Percentiles rank a stretch among this genome's conserved stretches.
phyloP scores from a whole-genome alignment of 2,113 vertebrate species.

The Cochlearius cochlearius region DNA sequence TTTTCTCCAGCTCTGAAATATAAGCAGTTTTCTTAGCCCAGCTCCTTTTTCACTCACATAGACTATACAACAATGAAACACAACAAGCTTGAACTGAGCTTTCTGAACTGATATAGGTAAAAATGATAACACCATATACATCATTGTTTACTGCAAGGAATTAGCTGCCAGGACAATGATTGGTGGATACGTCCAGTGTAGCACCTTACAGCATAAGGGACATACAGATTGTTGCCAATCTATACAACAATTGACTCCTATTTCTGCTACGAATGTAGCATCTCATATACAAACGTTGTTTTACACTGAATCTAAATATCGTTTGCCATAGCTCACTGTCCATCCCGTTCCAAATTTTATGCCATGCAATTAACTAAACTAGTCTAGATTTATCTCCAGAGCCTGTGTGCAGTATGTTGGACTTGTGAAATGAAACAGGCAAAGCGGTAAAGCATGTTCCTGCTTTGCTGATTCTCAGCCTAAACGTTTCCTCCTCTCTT shows the following conservation, averaged over 20 bases:
- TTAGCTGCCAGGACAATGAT: background rate
- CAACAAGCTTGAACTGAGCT: background rate
- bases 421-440: background rate
- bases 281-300: background rate
- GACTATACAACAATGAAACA: background rate
- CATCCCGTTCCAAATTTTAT: background rate
- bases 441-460: background rate
- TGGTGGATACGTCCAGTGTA: background rate
- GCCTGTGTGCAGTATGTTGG: background rate
- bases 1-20: background rate
- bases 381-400: background rate
- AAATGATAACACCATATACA: background rate
- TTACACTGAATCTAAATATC: background rate
- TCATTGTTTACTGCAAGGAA: background rate
- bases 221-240: background rate
- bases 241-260: background rate
- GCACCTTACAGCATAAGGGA: background rate
- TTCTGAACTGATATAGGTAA: background rate
- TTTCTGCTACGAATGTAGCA: background rate
- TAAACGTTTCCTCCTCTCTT: conserved; percentile 14
- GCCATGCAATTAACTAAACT: background rate
- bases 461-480: background rate
- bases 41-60: background rate
- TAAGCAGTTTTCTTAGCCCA: background rate
- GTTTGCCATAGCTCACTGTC: background rate